These are phyloP conservation scores for Neelides sp. DNA, from an alignment of 1,140 invertebrate species.

Conservation along the genomic window DNA sequence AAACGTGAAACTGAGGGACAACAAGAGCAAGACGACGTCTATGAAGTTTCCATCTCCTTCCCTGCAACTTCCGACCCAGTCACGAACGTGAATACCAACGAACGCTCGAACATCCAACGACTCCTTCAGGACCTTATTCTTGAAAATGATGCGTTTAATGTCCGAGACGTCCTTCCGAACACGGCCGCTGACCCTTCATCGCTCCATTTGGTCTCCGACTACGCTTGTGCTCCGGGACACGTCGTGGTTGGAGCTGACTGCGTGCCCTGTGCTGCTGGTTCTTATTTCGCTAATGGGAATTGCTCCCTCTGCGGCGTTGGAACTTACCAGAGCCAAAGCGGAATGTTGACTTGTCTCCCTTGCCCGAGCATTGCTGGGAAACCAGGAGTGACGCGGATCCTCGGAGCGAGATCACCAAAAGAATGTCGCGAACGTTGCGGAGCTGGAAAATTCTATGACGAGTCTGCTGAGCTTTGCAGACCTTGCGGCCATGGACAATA, in stretches of 20 bases:
- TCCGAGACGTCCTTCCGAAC: conserved; percentile 82
- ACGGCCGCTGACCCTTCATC: conserved; percentile 79
- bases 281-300: conserved; percentile 61
- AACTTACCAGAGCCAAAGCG: conserved; percentile 85
- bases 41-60: conserved; percentile 60
- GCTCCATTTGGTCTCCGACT: conserved; percentile 69
- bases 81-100: conserved; percentile 68
- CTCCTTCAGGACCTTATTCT: conserved; percentile 74
- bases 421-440: conserved; percentile 57
- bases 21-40: conserved; percentile 48
- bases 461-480: conserved; percentile 65
- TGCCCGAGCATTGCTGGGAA: conserved; percentile 78
- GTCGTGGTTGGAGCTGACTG: conserved; percentile 83
- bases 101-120: conserved; percentile 65
- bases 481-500: conserved; percentile 89
- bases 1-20: conserved; percentile 51
- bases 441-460: conserved; percentile 82
- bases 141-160: conserved; percentile 83
- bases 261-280: conserved; percentile 87
- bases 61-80: conserved; percentile 85
- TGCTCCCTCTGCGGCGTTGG: conserved; percentile 78
- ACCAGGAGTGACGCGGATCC: conserved; percentile 68
- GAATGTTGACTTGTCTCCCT: conserved; percentile 70
- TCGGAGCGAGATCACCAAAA: conserved; percentile 52
- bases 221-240: conserved; percentile 81